A percentile compares a stretch with the other conserved stretches of the same genome.
Evolutionary conservation across 2,113 vertebrate genomes (phyloP).

Genomic region (Sturnira hondurensis): DNA sequence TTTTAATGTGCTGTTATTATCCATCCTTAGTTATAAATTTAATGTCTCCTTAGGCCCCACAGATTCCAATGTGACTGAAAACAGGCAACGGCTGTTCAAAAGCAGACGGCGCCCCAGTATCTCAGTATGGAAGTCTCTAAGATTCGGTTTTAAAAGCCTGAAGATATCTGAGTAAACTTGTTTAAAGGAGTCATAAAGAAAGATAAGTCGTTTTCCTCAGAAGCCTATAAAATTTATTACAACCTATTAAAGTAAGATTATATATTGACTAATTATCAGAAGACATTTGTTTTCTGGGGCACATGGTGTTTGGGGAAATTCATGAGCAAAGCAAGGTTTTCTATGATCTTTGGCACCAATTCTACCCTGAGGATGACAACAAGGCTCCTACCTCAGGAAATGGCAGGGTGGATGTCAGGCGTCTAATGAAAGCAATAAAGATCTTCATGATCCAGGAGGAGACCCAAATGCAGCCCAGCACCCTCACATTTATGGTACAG

Average conservation of each 20-base stretch:
- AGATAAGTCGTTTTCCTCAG: slow-evolving; percentile 59
- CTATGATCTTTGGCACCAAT: background rate
- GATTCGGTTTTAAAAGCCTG: slow-evolving; percentile 48
- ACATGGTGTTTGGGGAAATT: background rate
- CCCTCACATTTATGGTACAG: background rate
- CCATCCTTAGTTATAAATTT: slow-evolving; percentile 59
- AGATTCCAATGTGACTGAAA: slow-evolving; percentile 22
- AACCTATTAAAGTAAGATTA: slow-evolving; percentile 51
- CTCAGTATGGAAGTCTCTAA: slow-evolving; percentile 62
- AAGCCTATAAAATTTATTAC: slow-evolving; percentile 69
- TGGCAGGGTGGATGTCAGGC: background rate
- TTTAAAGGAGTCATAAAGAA: slow-evolving; percentile 68
- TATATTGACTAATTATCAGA: slow-evolving; percentile 52
- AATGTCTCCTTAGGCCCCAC: slow-evolving; percentile 44
- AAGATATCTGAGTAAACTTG: slow-evolving; percentile 49
- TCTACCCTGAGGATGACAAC: background rate
- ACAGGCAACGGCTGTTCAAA: slow-evolving; percentile 27
- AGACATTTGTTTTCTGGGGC: slow-evolving; percentile 39
- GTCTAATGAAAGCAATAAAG: background rate
- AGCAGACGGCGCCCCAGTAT: slow-evolving; percentile 16
- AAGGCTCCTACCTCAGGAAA: background rate
- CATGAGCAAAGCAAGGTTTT: background rate
- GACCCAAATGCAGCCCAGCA: background rate
- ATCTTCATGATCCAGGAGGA: background rate
- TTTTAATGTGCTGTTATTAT: slow-evolving; percentile 60